Evolutionary conservation across 2,113 vertebrate genomes (phyloP).

Genomic region (Takifugu bimaculatus): DNA sequence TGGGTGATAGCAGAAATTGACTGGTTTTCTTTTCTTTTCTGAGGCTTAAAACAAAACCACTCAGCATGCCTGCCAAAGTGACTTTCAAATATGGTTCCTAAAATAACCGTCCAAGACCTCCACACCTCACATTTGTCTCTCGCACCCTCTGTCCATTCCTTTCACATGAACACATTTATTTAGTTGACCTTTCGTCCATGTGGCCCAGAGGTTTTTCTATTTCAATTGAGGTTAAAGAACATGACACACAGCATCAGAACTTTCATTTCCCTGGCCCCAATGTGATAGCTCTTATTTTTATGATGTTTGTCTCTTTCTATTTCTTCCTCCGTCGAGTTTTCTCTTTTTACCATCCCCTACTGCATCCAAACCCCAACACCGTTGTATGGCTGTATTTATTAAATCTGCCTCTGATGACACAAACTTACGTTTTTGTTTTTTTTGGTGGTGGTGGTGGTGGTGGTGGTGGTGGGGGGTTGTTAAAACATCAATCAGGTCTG

Average conservation of each 20-base stretch:
- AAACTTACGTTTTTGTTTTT: too few species aligned
- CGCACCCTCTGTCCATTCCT: neutral
- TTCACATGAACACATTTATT: conserved; percentile 6
- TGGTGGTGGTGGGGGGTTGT: too few species aligned
- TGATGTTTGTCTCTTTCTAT: conserved; percentile 25
- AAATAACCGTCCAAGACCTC: conserved; percentile 12
- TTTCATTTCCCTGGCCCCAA: conserved; percentile 30
- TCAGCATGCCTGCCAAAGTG: conserved; percentile 6
- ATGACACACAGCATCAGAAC: conserved; percentile 14
- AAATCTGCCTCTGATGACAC: too few species aligned
- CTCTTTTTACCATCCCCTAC: conserved; percentile 21
- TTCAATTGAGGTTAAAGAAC: conserved; percentile 27
- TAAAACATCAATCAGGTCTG: too few species aligned
- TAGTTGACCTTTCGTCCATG: conserved; percentile 34
- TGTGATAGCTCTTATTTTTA: conserved; percentile 31
- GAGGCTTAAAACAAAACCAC: conserved; percentile 7
- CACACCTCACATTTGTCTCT: neutral
- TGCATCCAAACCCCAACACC: conserved; percentile 9
- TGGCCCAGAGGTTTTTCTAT: conserved; percentile 21
- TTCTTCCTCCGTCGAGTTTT: conserved; percentile 10
- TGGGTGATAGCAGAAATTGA: conserved; percentile 5
- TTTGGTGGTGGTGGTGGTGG: too few species aligned
- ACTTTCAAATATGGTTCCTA: neutral
- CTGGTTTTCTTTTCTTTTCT: neutral
- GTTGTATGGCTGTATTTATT: too few species aligned